phyloP scores from a whole-genome alignment of 2,888 invertebrate genomes.

The Eulithis testata region DNA sequence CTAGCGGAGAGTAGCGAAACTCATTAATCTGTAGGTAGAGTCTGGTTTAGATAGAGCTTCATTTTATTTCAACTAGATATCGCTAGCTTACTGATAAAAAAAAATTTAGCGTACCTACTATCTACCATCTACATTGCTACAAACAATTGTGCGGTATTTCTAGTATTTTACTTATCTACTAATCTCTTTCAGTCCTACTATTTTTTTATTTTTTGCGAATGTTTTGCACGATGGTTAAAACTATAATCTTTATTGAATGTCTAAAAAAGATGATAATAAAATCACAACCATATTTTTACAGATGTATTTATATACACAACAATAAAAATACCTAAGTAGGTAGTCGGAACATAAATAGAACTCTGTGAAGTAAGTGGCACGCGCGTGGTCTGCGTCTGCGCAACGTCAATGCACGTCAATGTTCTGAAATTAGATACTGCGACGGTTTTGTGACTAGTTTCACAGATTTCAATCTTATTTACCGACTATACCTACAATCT shows the following conservation, averaged over 20 bases:
- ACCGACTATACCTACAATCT: not conserved
- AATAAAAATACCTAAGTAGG: not conserved
- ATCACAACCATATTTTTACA: not conserved
- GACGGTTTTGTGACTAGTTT: not conserved
- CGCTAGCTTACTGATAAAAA: not conserved
- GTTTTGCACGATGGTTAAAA: too few relatives aligned
- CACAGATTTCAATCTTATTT: not conserved
- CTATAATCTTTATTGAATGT: too few relatives aligned
- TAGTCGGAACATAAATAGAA: not conserved
- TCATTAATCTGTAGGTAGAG: not conserved
- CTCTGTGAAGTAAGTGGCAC: not conserved
- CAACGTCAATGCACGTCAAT: too few relatives aligned
- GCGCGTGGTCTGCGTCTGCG: too few relatives aligned
- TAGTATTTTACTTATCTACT: too few relatives aligned
- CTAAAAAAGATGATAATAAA: slow-evolving; percentile 1
- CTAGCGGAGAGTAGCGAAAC: slow-evolving; percentile 48
- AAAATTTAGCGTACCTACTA: too few relatives aligned
- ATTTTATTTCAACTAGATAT: not conserved
- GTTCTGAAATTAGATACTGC: too few relatives aligned
- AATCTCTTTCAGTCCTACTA: too few relatives aligned
- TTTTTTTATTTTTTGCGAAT: too few relatives aligned
- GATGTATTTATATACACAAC: not conserved
- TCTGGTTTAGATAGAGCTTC: not conserved
- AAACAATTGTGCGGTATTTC: too few relatives aligned
- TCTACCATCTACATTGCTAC: too few relatives aligned